These are phyloP conservation scores for Heliconius melpomene DNA, from an alignment of 1,140 invertebrate genomes.

Conservation along the genomic window DNA sequence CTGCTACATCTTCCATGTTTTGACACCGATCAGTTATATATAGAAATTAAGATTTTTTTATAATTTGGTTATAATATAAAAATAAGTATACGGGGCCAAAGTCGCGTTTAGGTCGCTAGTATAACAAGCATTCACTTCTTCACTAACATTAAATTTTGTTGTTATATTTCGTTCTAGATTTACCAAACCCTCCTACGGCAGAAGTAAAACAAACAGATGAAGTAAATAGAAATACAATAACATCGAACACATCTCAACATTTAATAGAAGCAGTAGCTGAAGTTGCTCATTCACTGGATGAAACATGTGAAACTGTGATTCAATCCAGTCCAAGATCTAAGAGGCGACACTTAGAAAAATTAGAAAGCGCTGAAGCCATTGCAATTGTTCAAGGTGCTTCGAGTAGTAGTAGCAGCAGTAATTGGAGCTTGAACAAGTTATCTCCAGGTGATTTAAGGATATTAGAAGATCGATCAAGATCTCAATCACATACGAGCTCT, in stretches of 20 bases:
- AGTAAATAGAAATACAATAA: constrained; percentile 46
- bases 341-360: constrained; percentile 75
- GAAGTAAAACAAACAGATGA: constrained; percentile 57
- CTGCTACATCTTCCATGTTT: too few species aligned
- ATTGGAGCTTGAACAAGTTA: constrained; percentile 80
- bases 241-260: constrained; percentile 53
- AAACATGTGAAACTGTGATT: constrained; percentile 84
- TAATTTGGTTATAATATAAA: too few species aligned
- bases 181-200: constrained; percentile 44
- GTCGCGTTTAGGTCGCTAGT: too few species aligned
- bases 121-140: too few species aligned
- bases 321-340: constrained; percentile 82
- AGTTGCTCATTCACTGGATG: constrained; percentile 85
- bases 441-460: constrained; percentile 81
- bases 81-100: too few species aligned
- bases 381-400: constrained; percentile 77
- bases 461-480: constrained; percentile 80
- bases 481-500: constrained; percentile 78
- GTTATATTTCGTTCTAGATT: constrained; percentile 51
- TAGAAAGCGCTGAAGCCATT: constrained; percentile 76
- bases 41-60: too few species aligned
- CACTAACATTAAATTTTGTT: constrained; percentile 25
- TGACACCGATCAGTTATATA: too few species aligned
- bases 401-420: constrained; percentile 78
- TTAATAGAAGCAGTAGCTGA: constrained; percentile 85